Evolutionary conservation across 2,113 vertebrate species (phyloP).

Genomic region (Mormoops blainvillei): DNA sequence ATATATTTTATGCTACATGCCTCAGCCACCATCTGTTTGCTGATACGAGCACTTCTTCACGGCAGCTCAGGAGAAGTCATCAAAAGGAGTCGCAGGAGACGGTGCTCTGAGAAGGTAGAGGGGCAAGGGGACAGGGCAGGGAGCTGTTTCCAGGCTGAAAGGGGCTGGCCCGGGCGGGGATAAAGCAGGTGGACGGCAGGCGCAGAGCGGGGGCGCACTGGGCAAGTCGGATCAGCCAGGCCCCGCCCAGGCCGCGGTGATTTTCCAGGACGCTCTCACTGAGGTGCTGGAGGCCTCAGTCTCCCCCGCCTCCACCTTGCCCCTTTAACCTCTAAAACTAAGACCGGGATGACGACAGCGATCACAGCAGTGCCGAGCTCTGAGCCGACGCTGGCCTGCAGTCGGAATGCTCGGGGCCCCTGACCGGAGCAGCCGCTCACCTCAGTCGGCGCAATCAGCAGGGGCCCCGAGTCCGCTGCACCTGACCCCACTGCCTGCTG

Average conservation of each 20-base stretch:
- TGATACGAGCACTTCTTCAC: slow-evolving; percentile 83
- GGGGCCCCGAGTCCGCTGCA: neutral
- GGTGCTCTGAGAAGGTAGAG: slow-evolving; percentile 71
- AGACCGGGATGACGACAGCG: neutral
- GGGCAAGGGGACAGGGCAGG: slow-evolving; percentile 31
- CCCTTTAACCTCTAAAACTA: neutral
- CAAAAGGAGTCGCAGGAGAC: slow-evolving; percentile 74
- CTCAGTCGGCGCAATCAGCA: rapidly evolving
- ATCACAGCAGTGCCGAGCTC: rapidly evolving
- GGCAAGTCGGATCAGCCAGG: neutral
- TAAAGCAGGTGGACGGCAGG: neutral
- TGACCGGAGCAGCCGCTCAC: neutral
- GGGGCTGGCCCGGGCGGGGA: neutral
- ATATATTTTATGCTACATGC: slow-evolving; percentile 87
- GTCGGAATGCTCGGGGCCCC: neutral
- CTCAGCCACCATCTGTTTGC: slow-evolving; percentile 87
- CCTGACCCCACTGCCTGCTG: neutral
- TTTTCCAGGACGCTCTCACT: too few relatives aligned
- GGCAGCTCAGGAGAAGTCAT: slow-evolving; percentile 80
- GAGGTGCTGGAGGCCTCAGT: too few relatives aligned
- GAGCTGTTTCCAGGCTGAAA: slow-evolving; percentile 13
- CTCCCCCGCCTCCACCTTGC: neutral
- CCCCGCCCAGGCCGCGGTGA: rapidly evolving
- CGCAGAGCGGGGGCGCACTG: rapidly evolving
- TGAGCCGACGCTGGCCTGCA: rapidly evolving